Conservation (phyloP, 2,888 invertebrate species). For the Melangyna quadrimaculata region DNA sequence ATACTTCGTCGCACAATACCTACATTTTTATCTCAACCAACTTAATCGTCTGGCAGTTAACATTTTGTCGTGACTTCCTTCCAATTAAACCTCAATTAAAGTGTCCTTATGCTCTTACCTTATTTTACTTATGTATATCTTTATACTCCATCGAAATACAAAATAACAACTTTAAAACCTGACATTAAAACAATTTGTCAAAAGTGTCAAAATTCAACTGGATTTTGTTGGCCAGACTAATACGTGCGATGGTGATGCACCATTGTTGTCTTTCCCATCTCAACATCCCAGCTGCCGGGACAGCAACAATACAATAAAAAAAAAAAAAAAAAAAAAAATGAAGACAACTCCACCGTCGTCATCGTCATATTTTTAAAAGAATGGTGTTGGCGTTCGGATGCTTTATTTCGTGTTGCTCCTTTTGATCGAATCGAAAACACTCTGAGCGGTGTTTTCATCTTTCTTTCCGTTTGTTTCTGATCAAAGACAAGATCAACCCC, state of each 20-base stretch:
- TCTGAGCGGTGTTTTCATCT: slow-evolving; percentile 18
- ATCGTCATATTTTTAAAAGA: slow-evolving; percentile 1
- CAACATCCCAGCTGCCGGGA: slow-evolving; percentile 43
- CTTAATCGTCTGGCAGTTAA: slow-evolving; percentile 57
- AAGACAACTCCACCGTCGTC: slow-evolving; percentile 15
- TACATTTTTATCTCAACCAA: slow-evolving; percentile 22
- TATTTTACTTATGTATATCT: neutral
- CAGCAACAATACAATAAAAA: no score
- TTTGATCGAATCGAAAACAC: slow-evolving; percentile 54
- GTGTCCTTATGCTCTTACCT: slow-evolving; percentile 29
- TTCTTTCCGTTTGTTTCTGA: slow-evolving; percentile 26
- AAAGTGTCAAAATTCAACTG: slow-evolving; percentile 77
- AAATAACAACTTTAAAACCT: slow-evolving; percentile 64
- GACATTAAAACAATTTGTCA: slow-evolving; percentile 78
- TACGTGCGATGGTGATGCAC: no score
- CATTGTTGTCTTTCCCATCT: slow-evolving; percentile 32
- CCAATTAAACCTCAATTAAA: slow-evolving; percentile 67
- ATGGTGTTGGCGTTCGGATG: slow-evolving; percentile 67
- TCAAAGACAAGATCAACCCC: slow-evolving; percentile 51
- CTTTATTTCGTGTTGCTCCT: slow-evolving; percentile 47
- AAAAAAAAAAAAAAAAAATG: no score
- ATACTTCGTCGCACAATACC: slow-evolving; percentile 33
- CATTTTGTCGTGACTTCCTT: slow-evolving; percentile 67
- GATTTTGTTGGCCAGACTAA: slow-evolving; percentile 67
- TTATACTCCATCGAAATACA: slow-evolving; percentile 7